Conservation (phyloP, 2,113 vertebrate species). For the Nibea coibor region DNA sequence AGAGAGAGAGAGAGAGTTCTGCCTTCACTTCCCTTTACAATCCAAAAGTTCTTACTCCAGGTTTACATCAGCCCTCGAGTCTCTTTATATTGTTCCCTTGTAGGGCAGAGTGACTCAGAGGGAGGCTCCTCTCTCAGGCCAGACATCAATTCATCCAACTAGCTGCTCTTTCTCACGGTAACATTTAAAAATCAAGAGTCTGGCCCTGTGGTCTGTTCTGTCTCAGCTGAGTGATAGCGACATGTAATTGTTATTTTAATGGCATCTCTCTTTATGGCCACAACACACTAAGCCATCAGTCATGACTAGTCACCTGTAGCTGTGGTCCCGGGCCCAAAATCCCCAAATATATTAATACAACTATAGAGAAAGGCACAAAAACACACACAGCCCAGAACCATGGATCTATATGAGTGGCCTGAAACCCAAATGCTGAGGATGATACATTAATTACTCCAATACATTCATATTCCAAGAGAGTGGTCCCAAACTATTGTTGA, state of each 20-base stretch:
- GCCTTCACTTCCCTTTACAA: not conserved
- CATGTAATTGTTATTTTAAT: not conserved
- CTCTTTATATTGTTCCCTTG: conserved; percentile 42
- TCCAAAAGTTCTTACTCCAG: conserved; percentile 13
- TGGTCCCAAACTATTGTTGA: not conserved
- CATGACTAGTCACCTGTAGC: not conserved
- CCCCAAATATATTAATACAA: too few relatives aligned
- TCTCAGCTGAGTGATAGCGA: not conserved
- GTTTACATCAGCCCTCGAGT: conserved; percentile 53
- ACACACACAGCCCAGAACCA: not conserved
- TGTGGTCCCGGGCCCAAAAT: too few relatives aligned
- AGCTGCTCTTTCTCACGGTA: conserved; percentile 6
- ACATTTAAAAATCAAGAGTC: conserved; percentile 10
- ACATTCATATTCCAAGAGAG: too few relatives aligned
- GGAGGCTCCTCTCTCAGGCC: conserved; percentile 37
- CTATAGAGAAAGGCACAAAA: too few relatives aligned
- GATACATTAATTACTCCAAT: not conserved
- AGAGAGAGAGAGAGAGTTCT: not conserved
- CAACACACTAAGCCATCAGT: not conserved
- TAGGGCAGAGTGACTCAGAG: conserved; percentile 59
- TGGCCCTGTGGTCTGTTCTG: not conserved
- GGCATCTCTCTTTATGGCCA: not conserved
- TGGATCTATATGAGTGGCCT: not conserved
- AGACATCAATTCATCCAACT: conserved; percentile 4
- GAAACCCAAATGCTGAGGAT: not conserved